These are phyloP conservation scores for Lates calcarifer DNA, from an alignment of 2,113 vertebrate species.

Conservation along the genomic window DNA sequence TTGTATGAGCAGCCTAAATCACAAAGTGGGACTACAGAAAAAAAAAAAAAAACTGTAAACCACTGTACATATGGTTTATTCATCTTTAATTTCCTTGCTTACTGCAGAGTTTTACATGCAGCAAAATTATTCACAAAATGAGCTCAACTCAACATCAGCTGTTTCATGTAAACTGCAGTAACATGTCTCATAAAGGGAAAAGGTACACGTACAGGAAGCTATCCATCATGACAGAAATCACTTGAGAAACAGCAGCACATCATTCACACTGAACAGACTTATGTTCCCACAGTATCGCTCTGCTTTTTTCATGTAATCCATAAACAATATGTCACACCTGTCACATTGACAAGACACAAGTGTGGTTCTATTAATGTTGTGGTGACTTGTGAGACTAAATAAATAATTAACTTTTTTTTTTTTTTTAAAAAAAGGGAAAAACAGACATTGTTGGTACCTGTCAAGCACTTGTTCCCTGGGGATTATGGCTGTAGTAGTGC, in stretches of 20 bases:
- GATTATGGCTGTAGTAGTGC: constrained; percentile 43
- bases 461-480: constrained; percentile 44
- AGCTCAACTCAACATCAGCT: constrained; percentile 11
- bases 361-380: constrained; percentile 39
- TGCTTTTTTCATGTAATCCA: constrained; percentile 17
- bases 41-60: not conserved
- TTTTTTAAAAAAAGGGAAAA: constrained; percentile 9
- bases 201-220: not conserved
- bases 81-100: constrained; percentile 6
- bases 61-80: constrained; percentile 1
- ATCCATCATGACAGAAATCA: constrained; percentile 20
- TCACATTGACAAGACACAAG: constrained; percentile 46
- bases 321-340: constrained; percentile 42
- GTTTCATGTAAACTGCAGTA: constrained; percentile 30
- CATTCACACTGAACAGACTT: constrained; percentile 1
- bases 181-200: not conserved
- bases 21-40: not conserved
- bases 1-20: not conserved
- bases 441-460: constrained; percentile 52
- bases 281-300: not conserved
- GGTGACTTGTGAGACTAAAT: constrained; percentile 29
- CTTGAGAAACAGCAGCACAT: not conserved
- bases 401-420: too few species aligned
- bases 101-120: not conserved
- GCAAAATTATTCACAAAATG: constrained; percentile 1